Evolutionary conservation across 2,888 invertebrate genomes (phyloP).

Genomic region (Clitarchus hookeri): DNA sequence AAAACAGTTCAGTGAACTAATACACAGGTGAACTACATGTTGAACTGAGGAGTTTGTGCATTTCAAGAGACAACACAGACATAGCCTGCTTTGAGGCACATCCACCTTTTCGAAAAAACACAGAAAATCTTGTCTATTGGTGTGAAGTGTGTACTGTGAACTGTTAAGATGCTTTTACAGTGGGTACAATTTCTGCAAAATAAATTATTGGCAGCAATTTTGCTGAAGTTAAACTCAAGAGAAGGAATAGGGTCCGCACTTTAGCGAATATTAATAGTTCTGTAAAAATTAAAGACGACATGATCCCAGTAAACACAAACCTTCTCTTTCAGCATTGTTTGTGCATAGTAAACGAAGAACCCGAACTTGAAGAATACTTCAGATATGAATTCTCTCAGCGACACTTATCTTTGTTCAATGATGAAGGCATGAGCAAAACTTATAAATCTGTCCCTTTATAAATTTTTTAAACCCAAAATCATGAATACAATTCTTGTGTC

Average conservation of each 20-base stretch:
- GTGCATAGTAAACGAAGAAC: not conserved
- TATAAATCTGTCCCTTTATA: not conserved
- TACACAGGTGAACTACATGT: not conserved
- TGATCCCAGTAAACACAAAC: not conserved
- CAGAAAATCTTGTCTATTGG: not conserved
- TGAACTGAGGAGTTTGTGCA: not conserved
- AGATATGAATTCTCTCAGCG: not conserved
- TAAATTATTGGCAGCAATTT: not conserved
- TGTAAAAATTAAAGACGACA: not conserved
- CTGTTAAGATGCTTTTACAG: slow-evolving; percentile 6
- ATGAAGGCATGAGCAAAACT: not conserved
- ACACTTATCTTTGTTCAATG: not conserved
- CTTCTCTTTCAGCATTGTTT: not conserved
- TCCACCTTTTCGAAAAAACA: not conserved
- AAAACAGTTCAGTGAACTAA: not conserved
- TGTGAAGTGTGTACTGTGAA: not conserved
- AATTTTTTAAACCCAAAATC: not conserved
- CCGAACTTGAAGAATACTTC: not conserved
- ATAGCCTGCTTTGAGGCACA: not conserved
- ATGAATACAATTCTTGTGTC: not conserved
- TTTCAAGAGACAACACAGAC: not conserved
- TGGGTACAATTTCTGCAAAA: not conserved
- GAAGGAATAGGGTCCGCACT: not conserved
- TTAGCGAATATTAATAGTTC: not conserved
- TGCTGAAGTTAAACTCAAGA: not conserved